A percentile compares a stretch with the other conserved stretches of the same genome.
phyloP scores from a whole-genome alignment of 2,888 invertebrate genomes.

The Pemphredon lugubris region DNA sequence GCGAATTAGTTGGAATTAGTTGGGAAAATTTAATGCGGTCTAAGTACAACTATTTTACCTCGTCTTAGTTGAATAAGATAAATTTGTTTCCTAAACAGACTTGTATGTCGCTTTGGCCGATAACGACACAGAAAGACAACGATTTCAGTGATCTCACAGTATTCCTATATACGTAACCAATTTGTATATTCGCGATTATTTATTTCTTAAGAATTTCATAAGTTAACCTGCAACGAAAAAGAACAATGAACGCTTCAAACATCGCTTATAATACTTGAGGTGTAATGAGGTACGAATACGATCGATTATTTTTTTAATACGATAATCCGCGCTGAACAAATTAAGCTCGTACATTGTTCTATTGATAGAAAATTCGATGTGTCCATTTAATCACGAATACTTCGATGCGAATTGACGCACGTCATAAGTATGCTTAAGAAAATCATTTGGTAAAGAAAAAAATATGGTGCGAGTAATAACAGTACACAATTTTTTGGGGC shows the following conservation, averaged over 20 bases:
- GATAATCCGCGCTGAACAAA: neutral
- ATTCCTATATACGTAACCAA: slow-evolving; percentile 1
- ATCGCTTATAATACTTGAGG: slow-evolving; percentile 9
- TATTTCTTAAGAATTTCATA: slow-evolving; percentile 13
- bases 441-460: slow-evolving; percentile 10
- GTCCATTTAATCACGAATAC: neutral
- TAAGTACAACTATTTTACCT: too few relatives aligned
- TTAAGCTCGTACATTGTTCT: neutral
- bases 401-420: slow-evolving; percentile 5
- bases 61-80: too few relatives aligned
- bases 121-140: slow-evolving; percentile 27
- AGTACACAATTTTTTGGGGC: slow-evolving; percentile 86
- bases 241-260: slow-evolving; percentile 2
- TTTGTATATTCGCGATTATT: slow-evolving; percentile 12
- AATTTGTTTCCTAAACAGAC: too few relatives aligned
- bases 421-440: slow-evolving; percentile 20
- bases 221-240: slow-evolving; percentile 39
- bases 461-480: slow-evolving; percentile 87
- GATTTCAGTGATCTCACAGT: slow-evolving; percentile 14
- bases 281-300: slow-evolving; percentile 4
- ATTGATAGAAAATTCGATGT: neutral
- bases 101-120: slow-evolving; percentile 8
- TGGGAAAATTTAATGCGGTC: too few relatives aligned
- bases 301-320: neutral
- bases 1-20: too few relatives aligned